A percentile compares a stretch with the other conserved stretches of the same genome.
phyloP scores from a whole-genome alignment of 2,113 vertebrate genomes.

The Apodemus speciosus region DNA sequence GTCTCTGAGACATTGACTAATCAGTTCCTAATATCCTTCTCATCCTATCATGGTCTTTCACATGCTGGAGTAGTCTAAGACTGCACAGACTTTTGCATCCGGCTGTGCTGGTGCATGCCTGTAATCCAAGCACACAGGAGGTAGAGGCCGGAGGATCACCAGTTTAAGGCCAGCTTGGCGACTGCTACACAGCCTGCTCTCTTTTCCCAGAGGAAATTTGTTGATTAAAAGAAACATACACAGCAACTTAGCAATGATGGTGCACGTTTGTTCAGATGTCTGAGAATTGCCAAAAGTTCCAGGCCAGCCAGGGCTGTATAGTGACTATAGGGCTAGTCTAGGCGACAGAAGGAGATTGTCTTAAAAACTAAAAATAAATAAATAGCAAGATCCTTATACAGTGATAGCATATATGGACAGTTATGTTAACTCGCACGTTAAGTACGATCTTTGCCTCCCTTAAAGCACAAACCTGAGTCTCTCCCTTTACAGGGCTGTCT shows the following conservation, averaged over 20 bases:
- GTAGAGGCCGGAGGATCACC: neutral
- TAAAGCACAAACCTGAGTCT: constrained; percentile 27
- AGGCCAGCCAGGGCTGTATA: neutral
- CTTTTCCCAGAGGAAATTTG: constrained; percentile 6
- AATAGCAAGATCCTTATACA: neutral
- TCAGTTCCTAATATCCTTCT: neutral
- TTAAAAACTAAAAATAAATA: neutral
- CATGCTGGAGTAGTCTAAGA: neutral
- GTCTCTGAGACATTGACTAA: constrained; percentile 10
- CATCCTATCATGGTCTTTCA: neutral
- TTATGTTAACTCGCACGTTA: neutral
- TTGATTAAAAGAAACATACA: constrained; percentile 18
- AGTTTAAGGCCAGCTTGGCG: neutral
- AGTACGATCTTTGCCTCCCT: neutral
- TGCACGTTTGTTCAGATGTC: neutral
- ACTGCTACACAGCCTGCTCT: neutral
- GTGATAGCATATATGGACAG: neutral
- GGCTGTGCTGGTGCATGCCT: neutral
- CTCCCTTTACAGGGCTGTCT: neutral
- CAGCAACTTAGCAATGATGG: too few relatives aligned
- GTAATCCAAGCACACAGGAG: neutral
- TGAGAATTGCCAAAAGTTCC: neutral
- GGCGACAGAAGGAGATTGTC: neutral
- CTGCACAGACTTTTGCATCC: neutral
- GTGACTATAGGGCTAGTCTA: neutral